Evolutionary conservation across 2,113 vertebrate genomes (phyloP).

Genomic region (Condylura cristata): DNA sequence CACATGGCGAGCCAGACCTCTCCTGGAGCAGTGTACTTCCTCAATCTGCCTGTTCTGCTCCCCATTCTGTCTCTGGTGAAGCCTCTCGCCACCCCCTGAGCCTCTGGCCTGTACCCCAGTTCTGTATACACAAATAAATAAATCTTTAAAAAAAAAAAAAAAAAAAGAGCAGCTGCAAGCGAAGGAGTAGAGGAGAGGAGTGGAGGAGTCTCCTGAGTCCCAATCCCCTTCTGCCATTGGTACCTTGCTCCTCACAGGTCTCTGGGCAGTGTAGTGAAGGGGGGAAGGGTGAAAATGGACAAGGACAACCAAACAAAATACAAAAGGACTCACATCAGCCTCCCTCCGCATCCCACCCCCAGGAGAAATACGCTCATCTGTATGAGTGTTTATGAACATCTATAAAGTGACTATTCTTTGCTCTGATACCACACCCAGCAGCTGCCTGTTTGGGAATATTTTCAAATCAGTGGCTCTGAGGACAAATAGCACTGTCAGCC

Average conservation of each 20-base stretch:
- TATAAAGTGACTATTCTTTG: slow-evolving; percentile 48
- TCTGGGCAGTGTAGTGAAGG: slow-evolving; percentile 4
- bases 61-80: too few relatives aligned
- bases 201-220: not conserved
- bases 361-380: slow-evolving; percentile 1
- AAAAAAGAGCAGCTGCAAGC: slow-evolving; percentile 26
- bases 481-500: slow-evolving; percentile 50
- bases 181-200: not conserved
- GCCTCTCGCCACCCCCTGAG: too few relatives aligned
- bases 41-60: too few relatives aligned
- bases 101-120: too few relatives aligned
- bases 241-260: slow-evolving; percentile 35
- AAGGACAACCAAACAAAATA: slow-evolving; percentile 60
- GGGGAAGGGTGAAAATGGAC: slow-evolving; percentile 7
- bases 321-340: not conserved
- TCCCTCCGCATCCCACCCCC: not conserved
- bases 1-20: too few relatives aligned
- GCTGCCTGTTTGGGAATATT: slow-evolving; percentile 51
- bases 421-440: slow-evolving; percentile 52
- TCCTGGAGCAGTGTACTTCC: too few relatives aligned
- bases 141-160: too few relatives aligned
- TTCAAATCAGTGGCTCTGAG: slow-evolving; percentile 67
- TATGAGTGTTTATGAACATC: slow-evolving; percentile 50
- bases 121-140: too few relatives aligned
- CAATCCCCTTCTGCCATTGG: not conserved